phyloP scores from a whole-genome alignment of 2,797 vertebrate species.

The Tokudaia muenninki region DNA sequence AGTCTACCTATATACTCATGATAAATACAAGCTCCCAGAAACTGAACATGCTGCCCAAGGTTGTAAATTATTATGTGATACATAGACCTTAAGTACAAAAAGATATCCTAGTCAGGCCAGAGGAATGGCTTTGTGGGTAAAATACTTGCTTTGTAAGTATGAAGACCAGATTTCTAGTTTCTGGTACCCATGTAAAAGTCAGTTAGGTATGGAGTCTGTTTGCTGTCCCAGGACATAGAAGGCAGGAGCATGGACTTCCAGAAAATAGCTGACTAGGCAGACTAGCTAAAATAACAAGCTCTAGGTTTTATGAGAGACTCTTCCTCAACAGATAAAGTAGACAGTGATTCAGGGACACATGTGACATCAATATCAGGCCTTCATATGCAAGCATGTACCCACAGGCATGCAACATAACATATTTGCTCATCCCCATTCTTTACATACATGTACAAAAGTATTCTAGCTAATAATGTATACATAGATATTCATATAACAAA shows the following conservation, averaged over 20 bases:
- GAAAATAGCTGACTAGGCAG: background rate
- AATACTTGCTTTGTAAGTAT: too few species aligned
- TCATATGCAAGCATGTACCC: background rate
- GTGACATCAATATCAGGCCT: background rate
- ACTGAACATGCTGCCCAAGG: background rate
- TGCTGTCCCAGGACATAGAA: background rate
- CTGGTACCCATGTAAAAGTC: background rate
- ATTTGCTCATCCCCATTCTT: too few species aligned
- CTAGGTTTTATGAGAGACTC: too few species aligned
- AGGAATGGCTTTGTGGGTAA: background rate
- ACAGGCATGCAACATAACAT: background rate
- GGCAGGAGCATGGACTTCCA: too few species aligned
- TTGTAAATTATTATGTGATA: background rate
- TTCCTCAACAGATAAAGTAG: background rate
- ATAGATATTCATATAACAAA: background rate
- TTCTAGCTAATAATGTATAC: background rate
- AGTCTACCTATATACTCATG: background rate
- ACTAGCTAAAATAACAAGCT: background rate
- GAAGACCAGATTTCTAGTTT: background rate
- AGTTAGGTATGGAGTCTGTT: background rate
- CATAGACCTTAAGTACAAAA: background rate
- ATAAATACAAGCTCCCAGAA: background rate
- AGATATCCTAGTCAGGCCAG: background rate
- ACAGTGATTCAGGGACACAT: background rate
- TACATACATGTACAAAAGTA: background rate